A percentile compares a stretch with the other conserved stretches of the same genome.
Conservation (phyloP, 1,140 invertebrate genomes). For the Zeugodacus cucurbitae region DNA sequence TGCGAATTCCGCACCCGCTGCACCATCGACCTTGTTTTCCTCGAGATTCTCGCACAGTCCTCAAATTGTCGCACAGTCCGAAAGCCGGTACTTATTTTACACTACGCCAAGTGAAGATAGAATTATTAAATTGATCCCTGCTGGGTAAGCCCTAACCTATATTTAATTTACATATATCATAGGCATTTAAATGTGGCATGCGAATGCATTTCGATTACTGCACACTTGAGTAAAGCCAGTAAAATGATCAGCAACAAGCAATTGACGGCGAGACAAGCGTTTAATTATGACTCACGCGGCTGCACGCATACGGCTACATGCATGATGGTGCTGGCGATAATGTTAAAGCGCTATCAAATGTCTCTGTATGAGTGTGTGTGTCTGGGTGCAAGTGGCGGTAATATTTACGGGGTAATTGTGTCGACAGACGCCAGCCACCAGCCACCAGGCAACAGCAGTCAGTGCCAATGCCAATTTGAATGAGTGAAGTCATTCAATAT, state of each 20-base stretch:
- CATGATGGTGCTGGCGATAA: background rate
- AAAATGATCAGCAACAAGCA: background rate
- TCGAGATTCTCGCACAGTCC: no score
- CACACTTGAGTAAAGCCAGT: background rate
- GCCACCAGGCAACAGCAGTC: background rate
- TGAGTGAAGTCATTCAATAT: constrained; percentile 37
- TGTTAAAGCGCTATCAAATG: background rate
- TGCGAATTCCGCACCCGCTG: no score
- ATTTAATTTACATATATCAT: no score
- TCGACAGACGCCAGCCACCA: background rate
- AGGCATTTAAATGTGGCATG: background rate
- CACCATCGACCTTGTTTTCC: no score
- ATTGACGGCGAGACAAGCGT: constrained; percentile 26
- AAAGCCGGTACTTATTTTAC: no score
- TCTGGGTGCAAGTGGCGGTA: background rate
- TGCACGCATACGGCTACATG: background rate
- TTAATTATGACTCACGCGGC: constrained; percentile 29
- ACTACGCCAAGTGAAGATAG: no score
- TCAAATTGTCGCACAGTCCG: no score
- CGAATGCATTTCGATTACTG: background rate
- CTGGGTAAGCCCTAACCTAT: no score
- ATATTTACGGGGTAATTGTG: background rate
- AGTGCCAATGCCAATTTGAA: constrained; percentile 32
- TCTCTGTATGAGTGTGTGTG: background rate
- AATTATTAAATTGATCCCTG: no score